Evolutionary conservation across 2,113 vertebrate genomes (phyloP), one percentile per base, ranked within the genome.

Genomic region (Haemorhous mexicanus): DNA sequence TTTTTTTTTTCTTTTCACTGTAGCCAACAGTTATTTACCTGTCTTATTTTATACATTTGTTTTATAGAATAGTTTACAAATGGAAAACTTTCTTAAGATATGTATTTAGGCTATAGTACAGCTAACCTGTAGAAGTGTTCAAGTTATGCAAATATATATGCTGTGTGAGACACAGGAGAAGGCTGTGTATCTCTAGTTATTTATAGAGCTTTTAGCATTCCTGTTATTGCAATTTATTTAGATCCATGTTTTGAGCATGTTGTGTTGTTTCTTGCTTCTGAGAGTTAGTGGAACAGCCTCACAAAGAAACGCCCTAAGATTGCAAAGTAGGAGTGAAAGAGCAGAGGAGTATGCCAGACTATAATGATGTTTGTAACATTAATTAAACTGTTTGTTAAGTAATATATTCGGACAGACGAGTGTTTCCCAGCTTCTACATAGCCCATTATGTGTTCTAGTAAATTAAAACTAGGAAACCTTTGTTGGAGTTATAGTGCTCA

Each of bases 381-480:
- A 96, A 96, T 98, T 97, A 97, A 97, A 93, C 82, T 97, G 94
- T 98, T 98, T 96, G 96, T 96, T 97, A 98, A 98, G 97, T 98
- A 97, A 97, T 96, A 93, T 95, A 96, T 98, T 98, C 75, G 59
- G 91, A 75, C 82, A 58, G 92, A 93, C 28, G 75, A 50, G 94
- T 96, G 95, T 97, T 97, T 98, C 94, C 96, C 84, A 95, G 93
- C 95, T 96, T 96, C 96, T 92, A 91, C 93, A 94, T 95, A 24
- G 28, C 95, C 98, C 91, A 97, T 98, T 98, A 97, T 97, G 94
- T 96, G 97, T 97, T 97, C 97, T 96, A 98, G 96, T 98, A 98
- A 98, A 98, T 98, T 97, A 98, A 98, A 98, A 96, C 97, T 94
- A 53, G 58, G 97, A 97, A 98, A 97, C 96, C 97, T 98, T 98